Evolutionary conservation across 2,113 vertebrate species (phyloP).

Genomic region (Trachemys scripta): DNA sequence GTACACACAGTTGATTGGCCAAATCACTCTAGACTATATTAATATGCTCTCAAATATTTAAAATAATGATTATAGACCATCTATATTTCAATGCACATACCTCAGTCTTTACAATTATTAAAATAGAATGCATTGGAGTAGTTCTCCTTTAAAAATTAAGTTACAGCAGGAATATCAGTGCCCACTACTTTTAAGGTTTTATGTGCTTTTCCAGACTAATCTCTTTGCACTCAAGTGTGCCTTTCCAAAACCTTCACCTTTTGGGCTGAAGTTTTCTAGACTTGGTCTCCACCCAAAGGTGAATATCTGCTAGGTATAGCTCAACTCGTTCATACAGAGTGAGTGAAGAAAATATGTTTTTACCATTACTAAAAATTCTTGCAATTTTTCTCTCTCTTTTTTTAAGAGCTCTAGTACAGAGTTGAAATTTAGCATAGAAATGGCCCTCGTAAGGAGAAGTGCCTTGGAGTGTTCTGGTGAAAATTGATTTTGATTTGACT

Average conservation of each 20-base stretch:
- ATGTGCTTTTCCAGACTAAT: not conserved
- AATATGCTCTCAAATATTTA: constrained; percentile 46
- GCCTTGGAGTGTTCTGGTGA: constrained; percentile 72
- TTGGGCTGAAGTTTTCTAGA: not conserved
- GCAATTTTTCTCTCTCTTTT: not conserved
- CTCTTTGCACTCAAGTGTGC: not conserved
- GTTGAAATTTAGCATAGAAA: constrained; percentile 71
- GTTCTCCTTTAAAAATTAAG: not conserved
- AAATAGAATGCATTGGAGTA: not conserved
- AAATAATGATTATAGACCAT: constrained; percentile 28
- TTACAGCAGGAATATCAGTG: not conserved
- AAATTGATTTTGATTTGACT: constrained; percentile 77
- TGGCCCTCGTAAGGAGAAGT: constrained; percentile 66
- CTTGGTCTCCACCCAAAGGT: not conserved
- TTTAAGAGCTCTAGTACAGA: constrained; percentile 16
- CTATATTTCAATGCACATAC: not conserved
- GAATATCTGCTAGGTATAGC: constrained; percentile 37
- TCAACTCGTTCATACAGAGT: constrained; percentile 40
- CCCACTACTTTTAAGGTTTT: constrained; percentile 1
- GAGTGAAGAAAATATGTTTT: constrained; percentile 49
- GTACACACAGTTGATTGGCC: constrained; percentile 39
- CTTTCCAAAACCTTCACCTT: not conserved
- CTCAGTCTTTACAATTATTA: not conserved
- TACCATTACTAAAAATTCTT: not conserved
- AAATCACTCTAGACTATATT: constrained; percentile 49